phyloP scores from a whole-genome alignment of 2,888 invertebrate genomes.

The Leptopilina myrica region DNA sequence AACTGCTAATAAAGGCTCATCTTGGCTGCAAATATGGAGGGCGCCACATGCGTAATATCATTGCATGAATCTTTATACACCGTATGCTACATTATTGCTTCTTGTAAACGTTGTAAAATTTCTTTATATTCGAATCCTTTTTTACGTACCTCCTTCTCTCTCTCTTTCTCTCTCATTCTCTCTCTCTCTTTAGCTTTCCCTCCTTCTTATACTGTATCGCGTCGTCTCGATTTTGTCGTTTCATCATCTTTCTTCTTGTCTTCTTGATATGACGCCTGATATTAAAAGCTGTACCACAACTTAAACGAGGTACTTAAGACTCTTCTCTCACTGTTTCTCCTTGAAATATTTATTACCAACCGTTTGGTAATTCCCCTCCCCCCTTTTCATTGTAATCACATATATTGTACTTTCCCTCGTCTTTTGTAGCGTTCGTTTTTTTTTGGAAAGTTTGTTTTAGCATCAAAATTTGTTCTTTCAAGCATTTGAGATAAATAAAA shows the following conservation, averaged over 20 bases:
- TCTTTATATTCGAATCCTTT: slow-evolving; percentile 57
- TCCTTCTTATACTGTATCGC: not conserved
- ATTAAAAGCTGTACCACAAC: slow-evolving; percentile 51
- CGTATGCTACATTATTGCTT: slow-evolving; percentile 70
- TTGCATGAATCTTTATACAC: slow-evolving; percentile 65
- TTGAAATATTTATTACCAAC: not conserved
- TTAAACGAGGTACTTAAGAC: slow-evolving; percentile 41
- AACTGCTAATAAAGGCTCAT: slow-evolving; percentile 75
- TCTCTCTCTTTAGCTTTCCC: slow-evolving; percentile 7
- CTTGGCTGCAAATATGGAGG: slow-evolving; percentile 74
- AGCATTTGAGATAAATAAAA: too few species aligned
- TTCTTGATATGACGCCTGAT: slow-evolving; percentile 51
- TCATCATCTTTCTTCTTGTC: slow-evolving; percentile 48
- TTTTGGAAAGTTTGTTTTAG: too few species aligned
- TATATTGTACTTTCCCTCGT: too few species aligned
- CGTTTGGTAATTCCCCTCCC: not conserved
- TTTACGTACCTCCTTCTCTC: not conserved
- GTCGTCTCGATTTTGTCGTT: slow-evolving; percentile 8
- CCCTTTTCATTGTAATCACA: too few species aligned
- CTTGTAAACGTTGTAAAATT: slow-evolving; percentile 68
- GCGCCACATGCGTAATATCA: slow-evolving; percentile 71
- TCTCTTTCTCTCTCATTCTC: slow-evolving; percentile 18
- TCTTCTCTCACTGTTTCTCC: slow-evolving; percentile 30
- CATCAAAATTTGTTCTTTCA: too few species aligned
- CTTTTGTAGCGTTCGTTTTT: too few species aligned